A percentile compares a stretch with the other conserved stretches of the same genome.
These are phyloP conservation scores for Synanthedon andrenaeformis DNA, from an alignment of 2,888 invertebrate species.

Conservation along the genomic window DNA sequence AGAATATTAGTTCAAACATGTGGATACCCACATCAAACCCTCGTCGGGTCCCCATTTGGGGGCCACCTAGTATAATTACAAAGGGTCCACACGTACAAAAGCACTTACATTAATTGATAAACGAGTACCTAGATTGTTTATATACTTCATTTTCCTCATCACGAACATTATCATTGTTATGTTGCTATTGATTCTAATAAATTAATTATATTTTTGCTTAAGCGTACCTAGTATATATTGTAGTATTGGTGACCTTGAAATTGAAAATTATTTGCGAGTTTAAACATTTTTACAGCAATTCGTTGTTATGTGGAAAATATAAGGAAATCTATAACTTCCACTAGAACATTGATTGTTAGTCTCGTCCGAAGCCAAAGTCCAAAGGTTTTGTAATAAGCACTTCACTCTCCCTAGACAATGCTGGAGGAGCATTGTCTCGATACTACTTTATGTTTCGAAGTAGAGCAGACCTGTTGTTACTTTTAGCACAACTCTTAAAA, in stretches of 20 bases:
- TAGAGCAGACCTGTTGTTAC: no score
- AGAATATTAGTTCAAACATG: neutral
- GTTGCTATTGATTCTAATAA: neutral
- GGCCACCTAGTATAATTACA: constrained; percentile 10
- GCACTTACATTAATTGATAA: neutral
- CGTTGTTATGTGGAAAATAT: no score
- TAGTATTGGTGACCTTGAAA: no score
- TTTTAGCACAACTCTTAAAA: no score
- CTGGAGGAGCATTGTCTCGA: neutral
- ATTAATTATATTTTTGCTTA: no score
- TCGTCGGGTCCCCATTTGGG: constrained; percentile 21
- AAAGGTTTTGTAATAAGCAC: neutral
- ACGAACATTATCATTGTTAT: neutral
- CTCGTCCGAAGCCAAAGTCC: no score
- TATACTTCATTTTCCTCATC: neutral
- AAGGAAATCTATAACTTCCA: no score
- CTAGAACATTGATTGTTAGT: no score
- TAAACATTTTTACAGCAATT: no score
- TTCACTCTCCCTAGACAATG: neutral
- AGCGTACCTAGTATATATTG: no score
- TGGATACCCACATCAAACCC: constrained; percentile 30
- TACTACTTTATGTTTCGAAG: no score
- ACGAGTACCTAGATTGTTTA: neutral
- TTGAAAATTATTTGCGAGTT: no score
- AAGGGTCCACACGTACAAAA: neutral